phyloP scores from a whole-genome alignment of 2,888 invertebrate species.

The Troides aeacus region DNA sequence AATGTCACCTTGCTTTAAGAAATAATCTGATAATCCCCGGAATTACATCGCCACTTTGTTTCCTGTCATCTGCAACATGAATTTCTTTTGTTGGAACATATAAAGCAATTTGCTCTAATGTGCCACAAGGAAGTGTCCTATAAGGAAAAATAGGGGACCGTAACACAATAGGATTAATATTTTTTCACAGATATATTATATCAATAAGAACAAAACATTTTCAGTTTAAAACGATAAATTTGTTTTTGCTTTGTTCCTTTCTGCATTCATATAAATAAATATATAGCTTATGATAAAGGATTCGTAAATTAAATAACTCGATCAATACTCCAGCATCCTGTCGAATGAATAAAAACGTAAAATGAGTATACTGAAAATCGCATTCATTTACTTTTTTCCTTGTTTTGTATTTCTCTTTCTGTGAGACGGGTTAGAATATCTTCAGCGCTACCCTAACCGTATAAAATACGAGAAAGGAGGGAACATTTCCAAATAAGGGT shows the following conservation, averaged over 20 bases:
- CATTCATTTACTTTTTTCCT: too few relatives aligned
- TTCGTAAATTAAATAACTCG: too few relatives aligned
- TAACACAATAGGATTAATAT: slow-evolving; percentile 1
- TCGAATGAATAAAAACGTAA: too few relatives aligned
- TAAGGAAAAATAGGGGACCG: slow-evolving; percentile 25
- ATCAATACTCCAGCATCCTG: too few relatives aligned
- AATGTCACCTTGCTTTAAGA: background rate
- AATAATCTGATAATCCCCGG: background rate
- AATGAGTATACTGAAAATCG: too few relatives aligned
- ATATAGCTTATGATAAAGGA: too few relatives aligned
- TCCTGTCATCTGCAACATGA: slow-evolving; percentile 6
- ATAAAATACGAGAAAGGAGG: too few relatives aligned
- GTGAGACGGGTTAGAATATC: too few relatives aligned
- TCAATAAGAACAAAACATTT: background rate
- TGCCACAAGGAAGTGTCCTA: slow-evolving; percentile 22
- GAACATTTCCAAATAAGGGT: too few relatives aligned
- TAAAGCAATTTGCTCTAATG: slow-evolving; percentile 28
- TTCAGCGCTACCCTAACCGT: too few relatives aligned
- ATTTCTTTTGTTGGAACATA: slow-evolving; percentile 17
- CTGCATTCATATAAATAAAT: too few relatives aligned
- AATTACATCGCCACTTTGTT: background rate
- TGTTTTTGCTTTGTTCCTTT: background rate
- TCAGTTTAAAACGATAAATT: background rate
- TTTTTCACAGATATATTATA: background rate
- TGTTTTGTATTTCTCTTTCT: too few relatives aligned